Evolutionary conservation across 1,140 invertebrate species (phyloP), one percentile per base, ranked within the genome.

Genomic region (Conus ventricosus): DNA sequence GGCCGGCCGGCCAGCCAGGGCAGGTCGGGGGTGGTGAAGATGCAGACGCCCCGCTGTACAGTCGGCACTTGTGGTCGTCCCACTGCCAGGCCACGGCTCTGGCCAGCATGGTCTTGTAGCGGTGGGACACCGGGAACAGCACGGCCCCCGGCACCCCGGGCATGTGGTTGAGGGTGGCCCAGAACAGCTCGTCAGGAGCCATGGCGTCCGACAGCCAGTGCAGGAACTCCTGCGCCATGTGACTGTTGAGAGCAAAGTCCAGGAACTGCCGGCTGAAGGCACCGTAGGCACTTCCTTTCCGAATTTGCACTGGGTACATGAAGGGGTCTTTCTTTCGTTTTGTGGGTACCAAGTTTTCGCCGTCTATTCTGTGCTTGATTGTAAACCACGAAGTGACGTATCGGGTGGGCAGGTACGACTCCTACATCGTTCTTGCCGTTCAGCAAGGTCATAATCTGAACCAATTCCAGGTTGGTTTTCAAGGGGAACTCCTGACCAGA

Each of bases 401-500:
- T 11, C 53, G 23, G 23, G 55, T 25, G n/a, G 54, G 82, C 8
- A 67, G 82, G n/a, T 84, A 84, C 55, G 82, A 84, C 25, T 84
- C 82, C n/a, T n/a, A 84, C 82, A 25, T 84, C 82, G 57, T 84
- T 84, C 82, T 60, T 84, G 23, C 82, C 82, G 25, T 63, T 63
- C 10, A 84, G 55, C n/a, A 84, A 39, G 27, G 82, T 10, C 57
- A 84, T 20, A 55, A 84, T 84, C 57, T 84, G 87, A 0, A 93
- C 92, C 17, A 94, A 88, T 90, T 94, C 93, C 13, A 91, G 82
- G 83, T 94, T 95, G 63, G 94, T 93, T 63, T 88, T 92, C 11
- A 94, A 84, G 13, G 93, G 93, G 67, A 94, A 94, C 87, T 94
- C 93, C 75, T 93, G 92, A 3, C 93, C 93, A 6, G 94, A 90